Base-by-base conservation (phyloP, 2,888 invertebrate species). In the Hydropsyche betteni region DNA sequence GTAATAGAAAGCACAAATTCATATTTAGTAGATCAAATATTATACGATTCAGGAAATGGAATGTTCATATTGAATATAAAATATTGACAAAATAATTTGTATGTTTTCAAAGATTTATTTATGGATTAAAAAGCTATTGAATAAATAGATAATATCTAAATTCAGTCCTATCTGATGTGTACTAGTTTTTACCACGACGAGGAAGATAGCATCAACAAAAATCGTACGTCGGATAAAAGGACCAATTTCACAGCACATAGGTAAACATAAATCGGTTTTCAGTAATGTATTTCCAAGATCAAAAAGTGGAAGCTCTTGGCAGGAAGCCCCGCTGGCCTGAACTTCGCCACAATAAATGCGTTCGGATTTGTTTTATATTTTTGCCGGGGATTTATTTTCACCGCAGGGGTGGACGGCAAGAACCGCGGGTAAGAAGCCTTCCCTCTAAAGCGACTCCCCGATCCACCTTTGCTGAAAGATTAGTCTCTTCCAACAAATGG, bases 221-320 rank as follows among this genome's bases (percentile, higher is more conserved):
- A 68, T 36, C 70, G 64, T 64, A 52, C 10, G 10, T 53, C 70
- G 38, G 75, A 73, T 64, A 76, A 78, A 76, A 78, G 75, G 70
- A 58, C 71, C 68, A 76, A 78, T 78, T 75, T 75, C 61, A 75
- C 76, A 73, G 64, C 76, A 75, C 76, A 73, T 76, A 76, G 70
- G 78, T 76, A 78, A 76, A 76, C 78, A 76, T 68, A 76, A 78
- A 76, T 78, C 75, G 78, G 69, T 76, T 76, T 73, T 53, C 78
- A 61, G 78, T 73, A 76, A 78, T 78, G 78, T 76, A 75, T 76
- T 78, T 75, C 70, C 68, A 53, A 73, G 76, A 76, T 78, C 76
- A 78, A 76, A 75, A 78, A 76, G 74, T 73, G 73, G 70, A 70
- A 75, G 73, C 72, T 76, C 53, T 73, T 75, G 73, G 78, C 51